Conservation (phyloP, 2,888 invertebrate species). For the Poecilus cupreus region DNA sequence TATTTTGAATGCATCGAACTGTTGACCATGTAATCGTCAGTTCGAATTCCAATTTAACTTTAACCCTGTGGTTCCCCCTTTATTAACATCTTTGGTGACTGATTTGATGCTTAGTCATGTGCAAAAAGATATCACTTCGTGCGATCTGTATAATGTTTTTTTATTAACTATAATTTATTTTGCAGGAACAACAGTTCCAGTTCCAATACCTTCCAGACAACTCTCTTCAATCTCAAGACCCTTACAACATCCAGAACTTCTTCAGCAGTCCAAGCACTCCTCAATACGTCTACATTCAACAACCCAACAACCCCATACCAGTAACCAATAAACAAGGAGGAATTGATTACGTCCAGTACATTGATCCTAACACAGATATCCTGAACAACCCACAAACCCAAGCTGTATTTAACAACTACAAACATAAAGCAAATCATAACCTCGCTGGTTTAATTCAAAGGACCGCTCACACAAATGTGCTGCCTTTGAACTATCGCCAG, state of each 20-base stretch:
- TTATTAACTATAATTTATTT: background rate
- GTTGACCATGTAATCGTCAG: no score
- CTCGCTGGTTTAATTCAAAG: slow-evolving; percentile 47
- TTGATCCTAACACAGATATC: slow-evolving; percentile 62
- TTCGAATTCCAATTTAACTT: no score
- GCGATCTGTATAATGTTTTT: no score
- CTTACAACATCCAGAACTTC: background rate
- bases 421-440: slow-evolving; percentile 27
- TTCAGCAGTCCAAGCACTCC: slow-evolving; percentile 60
- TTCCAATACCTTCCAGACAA: slow-evolving; percentile 61
- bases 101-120: no score
- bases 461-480: slow-evolving; percentile 42
- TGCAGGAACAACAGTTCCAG: slow-evolving; percentile 43
- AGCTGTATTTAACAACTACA: background rate
- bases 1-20: no score
- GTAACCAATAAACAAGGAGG: slow-evolving; percentile 68
- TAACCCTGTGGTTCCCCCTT: no score
- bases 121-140: no score
- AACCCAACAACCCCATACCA: slow-evolving; percentile 61
- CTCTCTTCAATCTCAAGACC: slow-evolving; percentile 62
- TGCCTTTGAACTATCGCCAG: slow-evolving; percentile 49
- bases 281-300: slow-evolving; percentile 67
- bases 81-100: no score
- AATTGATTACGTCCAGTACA: slow-evolving; percentile 68
- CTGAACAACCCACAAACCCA: slow-evolving; percentile 61